Evolutionary conservation across 2,888 invertebrate species (phyloP).

Genomic region (Rotaria magnacalcarata): DNA sequence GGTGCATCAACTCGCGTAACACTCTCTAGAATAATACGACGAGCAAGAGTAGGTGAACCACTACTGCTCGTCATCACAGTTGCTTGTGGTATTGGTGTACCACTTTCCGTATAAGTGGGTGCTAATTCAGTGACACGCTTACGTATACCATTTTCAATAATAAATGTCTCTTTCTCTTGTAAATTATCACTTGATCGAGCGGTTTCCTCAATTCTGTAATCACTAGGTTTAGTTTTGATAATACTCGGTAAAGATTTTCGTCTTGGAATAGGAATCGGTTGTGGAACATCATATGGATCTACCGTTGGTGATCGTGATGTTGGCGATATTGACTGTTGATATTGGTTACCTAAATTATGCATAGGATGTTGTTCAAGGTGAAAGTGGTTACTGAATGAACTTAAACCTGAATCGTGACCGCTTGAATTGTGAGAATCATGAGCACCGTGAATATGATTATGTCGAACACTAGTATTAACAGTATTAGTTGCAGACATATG

Average conservation of each 20-base stretch:
- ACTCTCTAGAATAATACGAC: slow-evolving; percentile 43
- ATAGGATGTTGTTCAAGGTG: slow-evolving; percentile 23
- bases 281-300: not conserved
- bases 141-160: slow-evolving; percentile 46
- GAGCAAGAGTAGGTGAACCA: slow-evolving; percentile 41
- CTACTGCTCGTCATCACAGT: slow-evolving; percentile 37
- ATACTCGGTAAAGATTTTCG: slow-evolving; percentile 46
- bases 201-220: slow-evolving; percentile 43
- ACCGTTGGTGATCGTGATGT: not conserved
- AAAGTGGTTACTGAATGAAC: slow-evolving; percentile 36
- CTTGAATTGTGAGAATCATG: slow-evolving; percentile 38
- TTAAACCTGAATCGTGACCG: slow-evolving; percentile 38
- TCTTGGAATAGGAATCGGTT: slow-evolving; percentile 35
- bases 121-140: slow-evolving; percentile 43
- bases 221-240: slow-evolving; percentile 38
- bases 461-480: not conserved
- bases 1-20: slow-evolving; percentile 15
- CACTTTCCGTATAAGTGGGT: not conserved
- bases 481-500: not conserved
- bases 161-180: slow-evolving; percentile 44
- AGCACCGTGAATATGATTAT: not conserved
- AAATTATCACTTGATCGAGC: slow-evolving; percentile 42
- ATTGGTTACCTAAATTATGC: not conserved
- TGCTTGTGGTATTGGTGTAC: not conserved
- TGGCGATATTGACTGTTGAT: not conserved